Conservation (phyloP, 2,113 vertebrate species). For the Boulengeromyrus knoepffleri region DNA sequence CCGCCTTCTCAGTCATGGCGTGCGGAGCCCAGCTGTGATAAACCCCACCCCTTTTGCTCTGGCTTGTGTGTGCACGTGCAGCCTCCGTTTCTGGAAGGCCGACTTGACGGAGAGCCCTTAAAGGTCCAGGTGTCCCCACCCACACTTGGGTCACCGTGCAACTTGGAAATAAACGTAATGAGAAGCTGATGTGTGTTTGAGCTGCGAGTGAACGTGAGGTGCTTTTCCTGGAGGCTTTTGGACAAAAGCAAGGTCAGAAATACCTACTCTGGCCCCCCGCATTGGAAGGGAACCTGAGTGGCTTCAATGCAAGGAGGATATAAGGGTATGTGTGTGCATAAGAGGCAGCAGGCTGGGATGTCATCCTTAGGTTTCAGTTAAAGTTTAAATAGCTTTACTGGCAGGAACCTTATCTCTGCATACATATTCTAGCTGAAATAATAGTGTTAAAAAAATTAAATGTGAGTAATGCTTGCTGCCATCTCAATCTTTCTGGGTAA, state of each 20-base stretch:
- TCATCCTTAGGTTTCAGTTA: background rate
- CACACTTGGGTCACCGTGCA: background rate
- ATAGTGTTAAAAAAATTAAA: background rate
- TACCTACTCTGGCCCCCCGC: background rate
- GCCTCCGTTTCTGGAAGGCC: background rate
- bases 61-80: background rate
- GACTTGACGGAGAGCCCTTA: background rate
- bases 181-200: background rate
- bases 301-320: background rate
- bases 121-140: background rate
- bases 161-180: background rate
- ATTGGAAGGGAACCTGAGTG: background rate
- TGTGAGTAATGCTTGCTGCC: background rate
- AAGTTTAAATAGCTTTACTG: slow-evolving; percentile 4
- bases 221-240: background rate
- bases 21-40: background rate
- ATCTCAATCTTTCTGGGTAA: background rate
- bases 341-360: background rate
- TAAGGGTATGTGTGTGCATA: background rate
- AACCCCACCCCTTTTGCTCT: background rate
- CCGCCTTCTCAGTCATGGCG: background rate
- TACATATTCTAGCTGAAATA: background rate
- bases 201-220: background rate
- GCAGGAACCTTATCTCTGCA: background rate
- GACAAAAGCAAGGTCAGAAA: background rate